Evolutionary conservation across 2,888 invertebrate genomes (phyloP), one percentile per base, ranked within the genome.

Genomic region (Drosophila yooni): DNA sequence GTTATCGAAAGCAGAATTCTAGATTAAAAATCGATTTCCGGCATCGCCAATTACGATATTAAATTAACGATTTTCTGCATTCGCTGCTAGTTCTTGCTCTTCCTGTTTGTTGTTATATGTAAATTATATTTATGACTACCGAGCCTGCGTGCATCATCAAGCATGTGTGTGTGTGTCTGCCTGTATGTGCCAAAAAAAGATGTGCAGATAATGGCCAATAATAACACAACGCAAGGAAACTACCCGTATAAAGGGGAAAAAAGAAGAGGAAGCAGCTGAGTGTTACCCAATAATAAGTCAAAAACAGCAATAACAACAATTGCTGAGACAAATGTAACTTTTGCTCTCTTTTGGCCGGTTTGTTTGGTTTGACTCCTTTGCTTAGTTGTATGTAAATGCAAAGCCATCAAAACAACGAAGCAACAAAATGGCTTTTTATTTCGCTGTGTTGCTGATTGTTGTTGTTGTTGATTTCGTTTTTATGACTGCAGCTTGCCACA

Each of bases 401-500:
- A 81, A 80, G 33, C 59, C 46, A 36, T 56, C 48, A 48, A 68
- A 81, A 70, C 70, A 76, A 68, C 65, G 61, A 59, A 58, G 48
- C 38, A 62, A 59, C 66, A 67, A 78, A 64, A 80, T 72, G 66
- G 64, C 78, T 73, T 70, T 54, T 76, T 59, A 71, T 74, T 73
- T 74, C 36, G 46, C 50, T 65, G 53, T 67, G 56, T 51, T 31
- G 15, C 46, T 51, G 27, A 25, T 43, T 59, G 34, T 66, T 61
- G 48, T 43, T 54, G 34, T 50, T 54, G 18, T 58, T 65, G 33
- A 52, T 50, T 50, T 56, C 38, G 58, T 56, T 62, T 58, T 38
- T 40, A 34, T 58, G 52, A 8, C 25, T 50, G 71, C 15, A 54
- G 50, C 33, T 48, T 59, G 58, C 43, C 64, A 59, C 53, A 29